Evolutionary conservation across 2,797 vertebrate genomes (phyloP).

Genomic region (Sardinella longiceps): DNA sequence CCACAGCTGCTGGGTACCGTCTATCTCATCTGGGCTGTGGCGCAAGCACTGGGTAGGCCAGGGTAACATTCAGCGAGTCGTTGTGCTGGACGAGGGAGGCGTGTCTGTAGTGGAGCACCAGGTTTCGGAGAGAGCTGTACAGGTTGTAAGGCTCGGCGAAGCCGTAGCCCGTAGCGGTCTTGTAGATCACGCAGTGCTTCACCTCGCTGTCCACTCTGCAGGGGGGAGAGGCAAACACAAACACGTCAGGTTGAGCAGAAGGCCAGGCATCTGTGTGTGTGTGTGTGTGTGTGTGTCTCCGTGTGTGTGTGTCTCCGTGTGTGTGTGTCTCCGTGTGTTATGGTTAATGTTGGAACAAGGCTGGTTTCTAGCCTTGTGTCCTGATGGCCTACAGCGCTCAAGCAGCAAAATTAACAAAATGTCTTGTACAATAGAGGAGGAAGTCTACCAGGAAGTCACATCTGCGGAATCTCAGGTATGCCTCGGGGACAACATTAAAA

Average conservation of each 20-base stretch:
- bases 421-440: too few species aligned
- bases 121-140: conserved; percentile 87
- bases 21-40: conserved; percentile 63
- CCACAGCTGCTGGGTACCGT: not conserved
- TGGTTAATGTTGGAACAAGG: too few species aligned
- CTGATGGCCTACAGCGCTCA: not conserved
- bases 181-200: conserved; percentile 93
- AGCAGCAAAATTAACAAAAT: not conserved
- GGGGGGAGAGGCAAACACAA: not conserved
- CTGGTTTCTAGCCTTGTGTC: not conserved
- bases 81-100: conserved; percentile 92
- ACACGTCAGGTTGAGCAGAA: not conserved
- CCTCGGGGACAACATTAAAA: too few species aligned
- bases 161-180: conserved; percentile 83
- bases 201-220: conserved; percentile 86
- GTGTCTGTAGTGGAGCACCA: conserved; percentile 92
- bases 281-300: not conserved
- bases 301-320: conserved; percentile 4
- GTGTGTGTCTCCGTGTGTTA: too few species aligned
- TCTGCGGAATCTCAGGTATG: too few species aligned
- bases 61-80: conserved; percentile 89
- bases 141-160: conserved; percentile 93
- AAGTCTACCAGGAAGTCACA: too few species aligned
- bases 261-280: not conserved
- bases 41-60: conserved; percentile 86